Conservation (phyloP, 2,113 vertebrate genomes). For the Synchiropus splendidus region DNA sequence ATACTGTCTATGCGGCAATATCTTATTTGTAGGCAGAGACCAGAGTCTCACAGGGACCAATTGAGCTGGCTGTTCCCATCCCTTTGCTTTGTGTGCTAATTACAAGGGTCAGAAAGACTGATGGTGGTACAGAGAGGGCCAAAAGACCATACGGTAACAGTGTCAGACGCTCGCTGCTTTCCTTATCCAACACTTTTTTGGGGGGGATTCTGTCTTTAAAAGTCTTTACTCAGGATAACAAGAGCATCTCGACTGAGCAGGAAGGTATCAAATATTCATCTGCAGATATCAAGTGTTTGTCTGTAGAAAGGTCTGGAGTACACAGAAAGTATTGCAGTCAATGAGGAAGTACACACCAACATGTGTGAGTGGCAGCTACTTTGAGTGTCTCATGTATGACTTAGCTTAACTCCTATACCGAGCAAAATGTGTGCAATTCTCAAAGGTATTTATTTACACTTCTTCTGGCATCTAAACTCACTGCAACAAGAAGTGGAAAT, state of each 20-base stretch:
- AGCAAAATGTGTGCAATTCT: too few relatives aligned
- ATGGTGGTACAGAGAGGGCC: conserved; percentile 57
- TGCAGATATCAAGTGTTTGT: too few relatives aligned
- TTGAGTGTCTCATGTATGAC: too few relatives aligned
- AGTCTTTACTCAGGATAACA: conserved; percentile 16
- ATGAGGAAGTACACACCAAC: too few relatives aligned
- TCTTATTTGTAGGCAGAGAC: conserved; percentile 58
- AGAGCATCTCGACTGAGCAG: conserved; percentile 7
- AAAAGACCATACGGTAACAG: conserved; percentile 35
- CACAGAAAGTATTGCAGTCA: too few relatives aligned
- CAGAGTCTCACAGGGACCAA: conserved; percentile 62
- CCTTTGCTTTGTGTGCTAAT: conserved; percentile 64
- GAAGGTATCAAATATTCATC: too few relatives aligned
- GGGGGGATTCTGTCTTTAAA: neutral
- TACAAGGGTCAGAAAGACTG: conserved; percentile 61
- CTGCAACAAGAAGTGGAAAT: too few relatives aligned
- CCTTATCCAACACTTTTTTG: neutral
- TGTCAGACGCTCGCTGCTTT: conserved; percentile 12
- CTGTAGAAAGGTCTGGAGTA: too few relatives aligned
- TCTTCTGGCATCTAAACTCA: too few relatives aligned
- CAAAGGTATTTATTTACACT: too few relatives aligned
- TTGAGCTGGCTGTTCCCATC: conserved; percentile 46
- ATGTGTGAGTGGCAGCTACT: too few relatives aligned
- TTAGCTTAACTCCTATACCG: too few relatives aligned
- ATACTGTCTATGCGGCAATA: conserved; percentile 64